Evolutionary conservation across 1,140 invertebrate genomes (phyloP).

Genomic region (Nasonia longicornis): DNA sequence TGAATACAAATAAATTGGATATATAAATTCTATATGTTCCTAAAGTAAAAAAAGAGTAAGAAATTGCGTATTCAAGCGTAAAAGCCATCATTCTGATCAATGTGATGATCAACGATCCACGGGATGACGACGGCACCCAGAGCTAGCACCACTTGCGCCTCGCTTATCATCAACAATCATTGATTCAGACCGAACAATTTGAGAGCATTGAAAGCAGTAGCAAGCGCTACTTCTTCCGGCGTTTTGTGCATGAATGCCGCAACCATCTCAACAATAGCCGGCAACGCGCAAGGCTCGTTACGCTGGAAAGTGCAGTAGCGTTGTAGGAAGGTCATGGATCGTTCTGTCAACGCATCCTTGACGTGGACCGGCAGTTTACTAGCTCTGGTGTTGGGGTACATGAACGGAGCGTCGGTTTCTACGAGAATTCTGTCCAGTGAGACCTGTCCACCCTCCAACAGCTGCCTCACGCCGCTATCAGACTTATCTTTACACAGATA

Average conservation of each 20-base stretch:
- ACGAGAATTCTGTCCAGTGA: conserved; percentile 88
- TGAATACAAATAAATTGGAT: conserved; percentile 39
- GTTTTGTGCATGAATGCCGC: conserved; percentile 88
- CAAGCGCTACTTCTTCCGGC: conserved; percentile 90
- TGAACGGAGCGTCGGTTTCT: conserved; percentile 94
- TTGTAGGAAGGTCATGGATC: conserved; percentile 78
- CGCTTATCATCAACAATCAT: conserved; percentile 62
- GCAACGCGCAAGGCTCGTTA: conserved; percentile 94
- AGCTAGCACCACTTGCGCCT: conserved; percentile 45
- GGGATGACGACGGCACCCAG: conserved; percentile 25
- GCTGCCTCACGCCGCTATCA: conserved; percentile 86
- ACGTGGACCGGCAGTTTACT: conserved; percentile 89
- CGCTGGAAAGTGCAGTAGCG: conserved; percentile 95
- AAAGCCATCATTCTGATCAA: conserved; percentile 21
- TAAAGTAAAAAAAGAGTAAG: conserved; percentile 5
- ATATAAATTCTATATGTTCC: conserved; percentile 31
- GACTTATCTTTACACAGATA: conserved; percentile 96
- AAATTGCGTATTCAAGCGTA: conserved; percentile 38
- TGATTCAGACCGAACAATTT: conserved; percentile 91
- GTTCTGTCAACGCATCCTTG: conserved; percentile 88
- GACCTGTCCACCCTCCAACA: conserved; percentile 83
- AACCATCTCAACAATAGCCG: conserved; percentile 93
- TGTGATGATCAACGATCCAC: neutral
- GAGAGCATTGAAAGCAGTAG: conserved; percentile 93
- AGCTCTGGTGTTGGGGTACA: conserved; percentile 95